phyloP scores from a whole-genome alignment of 2,888 invertebrate species.

The Xylota segnis region DNA sequence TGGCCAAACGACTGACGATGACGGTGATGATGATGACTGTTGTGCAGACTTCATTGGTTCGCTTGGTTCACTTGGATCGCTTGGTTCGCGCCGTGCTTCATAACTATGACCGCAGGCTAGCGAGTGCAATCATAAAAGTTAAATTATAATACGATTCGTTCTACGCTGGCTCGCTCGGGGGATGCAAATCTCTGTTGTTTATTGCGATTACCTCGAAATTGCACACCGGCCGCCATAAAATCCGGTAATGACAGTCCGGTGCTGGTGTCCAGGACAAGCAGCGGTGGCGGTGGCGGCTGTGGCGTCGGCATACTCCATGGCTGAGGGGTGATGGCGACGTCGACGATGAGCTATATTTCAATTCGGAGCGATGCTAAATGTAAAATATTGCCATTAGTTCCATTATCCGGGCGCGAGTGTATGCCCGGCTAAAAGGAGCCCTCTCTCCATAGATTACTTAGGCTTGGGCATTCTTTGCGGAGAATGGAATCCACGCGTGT shows the following conservation, averaged over 20 bases:
- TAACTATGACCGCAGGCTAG: constrained; percentile 70
- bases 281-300: neutral
- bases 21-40: constrained; percentile 69
- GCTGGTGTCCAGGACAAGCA: neutral
- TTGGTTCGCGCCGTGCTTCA: constrained; percentile 44
- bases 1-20: constrained; percentile 7
- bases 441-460: constrained; percentile 40
- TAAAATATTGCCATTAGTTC: constrained; percentile 76
- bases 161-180: constrained; percentile 60
- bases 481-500: constrained; percentile 57
- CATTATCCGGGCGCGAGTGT: constrained; percentile 61
- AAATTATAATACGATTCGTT: constrained; percentile 76
- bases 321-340: constrained; percentile 68
- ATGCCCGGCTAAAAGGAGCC: neutral
- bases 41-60: constrained; percentile 57
- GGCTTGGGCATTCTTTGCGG: constrained; percentile 23
- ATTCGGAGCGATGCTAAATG: constrained; percentile 75
- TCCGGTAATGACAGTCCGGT: constrained; percentile 72
- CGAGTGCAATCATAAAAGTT: constrained; percentile 76
- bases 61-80: constrained; percentile 8
- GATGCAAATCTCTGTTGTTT: constrained; percentile 76
- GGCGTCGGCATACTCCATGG: constrained; percentile 14
- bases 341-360: constrained; percentile 74
- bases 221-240: constrained; percentile 76
- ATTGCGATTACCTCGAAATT: constrained; percentile 76